Conservation (phyloP, 2,888 invertebrate genomes). For the Amblyjoppa fuscipennis region DNA sequence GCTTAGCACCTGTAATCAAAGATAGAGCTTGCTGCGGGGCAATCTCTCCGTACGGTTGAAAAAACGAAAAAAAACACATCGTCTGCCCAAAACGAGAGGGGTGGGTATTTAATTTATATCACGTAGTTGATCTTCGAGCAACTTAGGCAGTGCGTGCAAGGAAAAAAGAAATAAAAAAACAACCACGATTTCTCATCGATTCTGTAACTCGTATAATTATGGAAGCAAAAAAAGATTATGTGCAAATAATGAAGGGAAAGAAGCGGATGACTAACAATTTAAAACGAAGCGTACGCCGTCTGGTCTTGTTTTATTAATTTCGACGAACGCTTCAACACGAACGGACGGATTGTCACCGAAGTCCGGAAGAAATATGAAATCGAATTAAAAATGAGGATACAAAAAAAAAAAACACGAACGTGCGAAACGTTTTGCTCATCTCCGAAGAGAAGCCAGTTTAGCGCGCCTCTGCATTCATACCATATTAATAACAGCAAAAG, state of each 20-base stretch:
- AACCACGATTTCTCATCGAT: conserved; percentile 57
- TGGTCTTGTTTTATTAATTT: conserved; percentile 63
- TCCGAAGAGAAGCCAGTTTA: conserved; percentile 75
- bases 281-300: conserved; percentile 38
- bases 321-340: conserved; percentile 69
- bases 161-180: conserved; percentile 16
- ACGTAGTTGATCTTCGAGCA: conserved; percentile 64
- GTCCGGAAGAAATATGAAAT: conserved; percentile 52
- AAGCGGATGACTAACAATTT: conserved; percentile 28
- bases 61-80: conserved; percentile 25
- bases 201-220: conserved; percentile 63
- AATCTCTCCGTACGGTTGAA: conserved; percentile 65
- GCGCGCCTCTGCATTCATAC: conserved; percentile 72
- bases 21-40: conserved; percentile 71
- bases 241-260: conserved; percentile 34
- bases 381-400: conserved; percentile 47
- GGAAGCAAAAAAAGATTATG: conserved; percentile 52
- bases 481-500: conserved; percentile 64
- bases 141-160: conserved; percentile 54
- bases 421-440: conserved; percentile 66
- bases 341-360: conserved; percentile 63
- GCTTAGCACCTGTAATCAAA: conserved; percentile 73
- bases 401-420: conserved; percentile 27
- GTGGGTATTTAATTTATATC: conserved; percentile 69
- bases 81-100: conserved; percentile 48